Conservation (phyloP, 2,113 vertebrate species). For the Xiphias gladius region DNA sequence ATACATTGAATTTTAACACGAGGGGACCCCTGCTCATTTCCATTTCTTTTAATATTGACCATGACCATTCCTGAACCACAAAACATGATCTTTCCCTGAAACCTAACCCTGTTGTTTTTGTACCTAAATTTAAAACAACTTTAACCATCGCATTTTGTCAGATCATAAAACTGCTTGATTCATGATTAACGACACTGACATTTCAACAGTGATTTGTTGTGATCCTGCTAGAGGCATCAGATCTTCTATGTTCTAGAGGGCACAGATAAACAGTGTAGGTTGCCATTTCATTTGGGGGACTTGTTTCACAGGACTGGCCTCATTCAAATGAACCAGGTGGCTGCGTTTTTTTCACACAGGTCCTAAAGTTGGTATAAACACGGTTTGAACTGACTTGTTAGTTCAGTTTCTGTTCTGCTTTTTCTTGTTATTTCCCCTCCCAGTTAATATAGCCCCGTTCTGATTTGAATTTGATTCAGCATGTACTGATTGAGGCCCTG, state of each 20-base stretch:
- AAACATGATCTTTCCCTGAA: background rate
- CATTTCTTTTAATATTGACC: background rate
- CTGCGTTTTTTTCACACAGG: background rate
- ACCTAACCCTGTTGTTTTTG: too few species aligned
- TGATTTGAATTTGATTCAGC: background rate
- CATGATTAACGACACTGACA: too few species aligned
- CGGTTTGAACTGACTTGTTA: background rate
- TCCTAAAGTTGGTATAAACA: background rate
- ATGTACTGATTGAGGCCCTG: background rate
- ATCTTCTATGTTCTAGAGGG: too few species aligned
- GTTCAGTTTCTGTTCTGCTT: background rate
- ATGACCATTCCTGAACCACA: background rate
- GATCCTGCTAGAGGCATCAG: too few species aligned
- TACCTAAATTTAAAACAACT: too few species aligned
- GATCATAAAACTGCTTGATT: too few species aligned
- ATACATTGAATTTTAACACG: too few species aligned
- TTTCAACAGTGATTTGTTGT: too few species aligned
- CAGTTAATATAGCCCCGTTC: background rate
- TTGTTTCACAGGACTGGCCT: background rate
- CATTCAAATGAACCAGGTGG: background rate
- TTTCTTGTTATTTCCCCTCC: background rate
- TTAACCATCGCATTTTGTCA: too few species aligned
- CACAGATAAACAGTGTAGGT: too few species aligned
- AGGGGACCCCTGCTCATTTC: too few species aligned
- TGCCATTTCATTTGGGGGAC: background rate